phyloP scores from a whole-genome alignment of 2,113 vertebrate genomes.

The Vombatus ursinus region DNA sequence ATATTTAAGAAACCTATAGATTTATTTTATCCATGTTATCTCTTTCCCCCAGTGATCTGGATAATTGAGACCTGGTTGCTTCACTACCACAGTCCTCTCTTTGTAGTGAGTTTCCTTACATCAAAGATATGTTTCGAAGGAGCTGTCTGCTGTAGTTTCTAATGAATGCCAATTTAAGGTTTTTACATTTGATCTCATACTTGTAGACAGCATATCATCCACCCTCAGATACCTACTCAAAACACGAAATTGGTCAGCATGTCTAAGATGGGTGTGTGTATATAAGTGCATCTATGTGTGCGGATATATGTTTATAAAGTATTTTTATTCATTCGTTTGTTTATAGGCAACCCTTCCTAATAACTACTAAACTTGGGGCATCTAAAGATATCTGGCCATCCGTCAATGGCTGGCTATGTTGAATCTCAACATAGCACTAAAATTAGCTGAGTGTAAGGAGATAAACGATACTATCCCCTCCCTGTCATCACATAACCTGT shows the following conservation, averaged over 20 bases:
- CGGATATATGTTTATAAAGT: neutral
- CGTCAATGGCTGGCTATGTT: too few relatives aligned
- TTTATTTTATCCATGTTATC: constrained; percentile 72
- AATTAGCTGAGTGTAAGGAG: neutral
- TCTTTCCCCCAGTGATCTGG: constrained; percentile 55
- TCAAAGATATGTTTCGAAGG: constrained; percentile 68
- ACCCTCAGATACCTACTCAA: constrained; percentile 17
- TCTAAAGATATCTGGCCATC: neutral
- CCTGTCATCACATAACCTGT: neutral
- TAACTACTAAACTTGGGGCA: neutral
- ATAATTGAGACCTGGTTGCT: constrained; percentile 53
- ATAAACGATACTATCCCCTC: neutral
- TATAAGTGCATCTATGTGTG: neutral
- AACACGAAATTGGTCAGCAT: constrained; percentile 64
- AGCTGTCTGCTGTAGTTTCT: constrained; percentile 47
- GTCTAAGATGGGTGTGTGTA: constrained; percentile 7
- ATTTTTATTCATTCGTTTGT: neutral
- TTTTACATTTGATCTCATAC: constrained; percentile 66
- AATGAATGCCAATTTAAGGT: constrained; percentile 71
- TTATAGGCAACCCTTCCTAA: neutral
- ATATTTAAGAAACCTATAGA: constrained; percentile 63
- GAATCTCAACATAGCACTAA: neutral
- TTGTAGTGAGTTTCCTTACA: constrained; percentile 20
- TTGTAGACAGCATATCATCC: constrained; percentile 66
- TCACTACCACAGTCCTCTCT: constrained; percentile 16